Base-by-base conservation (phyloP, 1,140 invertebrate species). In the Drosophila tropicalis region DNA sequence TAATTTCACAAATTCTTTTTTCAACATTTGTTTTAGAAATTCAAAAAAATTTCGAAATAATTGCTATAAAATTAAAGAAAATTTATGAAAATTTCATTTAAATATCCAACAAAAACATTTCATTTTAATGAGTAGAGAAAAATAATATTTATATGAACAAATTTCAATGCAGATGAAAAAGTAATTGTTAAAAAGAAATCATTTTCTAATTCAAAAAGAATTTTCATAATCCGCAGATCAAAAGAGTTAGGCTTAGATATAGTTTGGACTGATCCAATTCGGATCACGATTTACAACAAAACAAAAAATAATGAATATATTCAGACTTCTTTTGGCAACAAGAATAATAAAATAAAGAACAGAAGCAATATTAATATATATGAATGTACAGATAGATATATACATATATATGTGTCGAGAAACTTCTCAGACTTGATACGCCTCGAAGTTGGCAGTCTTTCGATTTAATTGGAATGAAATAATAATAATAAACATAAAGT, bases 401-500 rank as follows among this genome's bases (percentile, higher is more conserved):
- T 47, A 3, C 5, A 41, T 2, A 41, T n/a, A 41, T 51, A 47
- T 10, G 3, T 25, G 41, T 22, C 39, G 25, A 25, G 41, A 25
- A 5, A 47, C 62, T 44, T 19, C 44, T 51, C 44, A 17, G 19
- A 39, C 25, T 29, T 6, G 55, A 39, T 13, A n/a, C 13, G 55
- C 13, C 32, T 25, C 55, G 60, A 56, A 34, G 65, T 72, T 29
- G 57, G 40, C 62, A 64, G 76, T 75, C 82, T 63, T 79, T 79
- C 87, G 84, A 80, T 89, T 89, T 89, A 90, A 89, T 89, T 89
- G 84, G 80, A 90, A 85, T 90, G 81, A 84, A 90, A 89, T 84
- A 84, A 89, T 89, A 84, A 89, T 89, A 89, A 89, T 81, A 79
- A 79, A 73, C 80, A 89, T 84, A 89, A 89, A 79, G 80, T 70